Evolutionary conservation across 2,797 vertebrate genomes (phyloP).

Genomic region (Carduelis carduelis): DNA sequence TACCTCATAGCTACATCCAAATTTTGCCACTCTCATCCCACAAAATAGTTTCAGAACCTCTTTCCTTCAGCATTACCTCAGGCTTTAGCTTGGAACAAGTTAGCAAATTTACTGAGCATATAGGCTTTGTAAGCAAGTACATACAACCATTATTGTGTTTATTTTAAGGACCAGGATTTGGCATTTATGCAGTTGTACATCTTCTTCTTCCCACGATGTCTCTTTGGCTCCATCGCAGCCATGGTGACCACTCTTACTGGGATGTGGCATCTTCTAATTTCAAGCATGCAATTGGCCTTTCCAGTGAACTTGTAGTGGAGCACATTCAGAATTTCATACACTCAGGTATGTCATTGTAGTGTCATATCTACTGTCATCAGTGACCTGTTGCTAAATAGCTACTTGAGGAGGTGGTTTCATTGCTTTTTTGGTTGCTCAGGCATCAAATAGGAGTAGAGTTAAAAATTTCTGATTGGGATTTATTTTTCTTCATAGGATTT

Average conservation of each 20-base stretch:
- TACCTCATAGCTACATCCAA: neutral
- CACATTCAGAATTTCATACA: constrained; percentile 94
- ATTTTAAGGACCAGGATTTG: constrained; percentile 89
- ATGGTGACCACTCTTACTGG: constrained; percentile 94
- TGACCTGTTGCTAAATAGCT: neutral
- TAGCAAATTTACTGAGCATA: neutral
- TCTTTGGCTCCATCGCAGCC: constrained; percentile 93
- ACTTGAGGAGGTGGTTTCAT: neutral
- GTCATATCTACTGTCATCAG: neutral
- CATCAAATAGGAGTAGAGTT: neutral
- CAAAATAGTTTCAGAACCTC: neutral
- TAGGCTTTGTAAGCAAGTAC: neutral
- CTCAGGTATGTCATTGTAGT: constrained; percentile 78
- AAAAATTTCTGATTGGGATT: neutral
- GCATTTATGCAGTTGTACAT: constrained; percentile 93
- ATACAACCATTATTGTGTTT: constrained; percentile 20
- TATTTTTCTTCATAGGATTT: neutral
- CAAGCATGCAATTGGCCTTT: constrained; percentile 96
- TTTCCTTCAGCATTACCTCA: neutral
- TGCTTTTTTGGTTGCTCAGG: neutral
- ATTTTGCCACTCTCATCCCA: neutral
- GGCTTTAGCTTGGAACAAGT: neutral
- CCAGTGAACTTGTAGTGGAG: constrained; percentile 95
- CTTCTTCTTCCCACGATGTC: constrained; percentile 96
- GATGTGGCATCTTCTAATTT: constrained; percentile 93